Base-by-base conservation (phyloP, 30 jellyfish, hydroid and myxozoan genomes). In the Aurelia sp. region DNA sequence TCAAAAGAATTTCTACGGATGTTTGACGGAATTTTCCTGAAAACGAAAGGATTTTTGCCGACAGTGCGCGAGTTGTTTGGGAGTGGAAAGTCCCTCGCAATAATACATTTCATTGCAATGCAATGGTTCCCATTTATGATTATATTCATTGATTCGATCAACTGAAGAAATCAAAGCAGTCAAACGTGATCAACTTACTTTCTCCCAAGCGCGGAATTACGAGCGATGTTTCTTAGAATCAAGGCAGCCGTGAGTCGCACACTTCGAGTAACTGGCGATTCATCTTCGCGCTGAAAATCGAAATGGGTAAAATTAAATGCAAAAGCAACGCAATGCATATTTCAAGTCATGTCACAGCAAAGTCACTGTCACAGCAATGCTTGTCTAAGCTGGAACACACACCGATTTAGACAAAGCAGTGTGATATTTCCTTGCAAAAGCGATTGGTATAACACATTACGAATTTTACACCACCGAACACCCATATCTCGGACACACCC, bases 201-300 rank as follows among this genome's bases (percentile, higher is more conserved):
- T 82, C 92, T 75, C 4, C 96, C 98, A 58, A 44, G 71, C 47
- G 96, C 22, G 11, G 98, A 93, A 84, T 93, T 81, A 40, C 93
- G 81, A 35, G 98, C 97, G 33, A 93, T 76, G 66, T 93, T 93
- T 12, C 98, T 76, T 17, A 93, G 81, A 44, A 93, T 85, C 20
- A 93, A 82, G 16, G 98, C 96, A 13, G 98, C 94, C 11, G 98
- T 93, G 17, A 76, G 89, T 4, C 98, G 89, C 18, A 93, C 93
- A 64, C 96, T 93, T 82, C 98, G 71, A 15, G 98, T 93, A 2
- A 93, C 98, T 11, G 98, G 98, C 1, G 98, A 93, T 72, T 93
- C 98, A 58, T 93, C 97, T 82, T 93, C 97, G 27, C 80, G 85
- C 98, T 91, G 66, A 51, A 69, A 62, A 82, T 52, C 8, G 62